These are phyloP conservation scores for Spea hammondii DNA, from an alignment of 2,797 vertebrate species.

Conservation along the genomic window DNA sequence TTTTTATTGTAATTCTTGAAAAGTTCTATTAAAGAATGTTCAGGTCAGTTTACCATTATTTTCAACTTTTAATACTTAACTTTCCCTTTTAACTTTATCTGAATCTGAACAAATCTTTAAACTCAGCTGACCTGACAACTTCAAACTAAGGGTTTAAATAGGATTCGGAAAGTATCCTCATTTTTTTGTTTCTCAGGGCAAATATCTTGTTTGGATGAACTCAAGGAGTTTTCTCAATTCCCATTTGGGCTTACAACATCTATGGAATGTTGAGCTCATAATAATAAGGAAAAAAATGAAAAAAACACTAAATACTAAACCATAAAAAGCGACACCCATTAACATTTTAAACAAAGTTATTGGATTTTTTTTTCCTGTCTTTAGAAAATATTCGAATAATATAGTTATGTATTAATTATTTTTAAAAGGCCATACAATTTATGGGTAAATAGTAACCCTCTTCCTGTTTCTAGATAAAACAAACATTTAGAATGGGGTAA, in stretches of 20 bases:
- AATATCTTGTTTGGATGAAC: background rate
- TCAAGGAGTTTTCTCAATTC: background rate
- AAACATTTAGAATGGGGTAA: too few relatives aligned
- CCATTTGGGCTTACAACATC: conserved; percentile 25
- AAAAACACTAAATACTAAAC: background rate
- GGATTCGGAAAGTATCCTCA: conserved; percentile 16
- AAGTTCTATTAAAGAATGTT: background rate
- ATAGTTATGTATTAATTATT: too few relatives aligned
- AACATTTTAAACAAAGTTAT: too few relatives aligned
- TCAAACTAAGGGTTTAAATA: conserved; percentile 37
- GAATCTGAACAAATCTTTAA: conserved; percentile 23
- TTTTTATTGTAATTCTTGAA: background rate
- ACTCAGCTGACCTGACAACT: conserved; percentile 30
- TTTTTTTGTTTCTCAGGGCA: conserved; percentile 5
- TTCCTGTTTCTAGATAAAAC: too few relatives aligned
- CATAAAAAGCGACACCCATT: too few relatives aligned
- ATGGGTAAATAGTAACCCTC: too few relatives aligned
- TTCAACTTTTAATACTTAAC: conserved; percentile 8
- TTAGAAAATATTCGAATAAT: too few relatives aligned
- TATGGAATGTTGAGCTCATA: background rate
- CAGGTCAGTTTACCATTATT: background rate
- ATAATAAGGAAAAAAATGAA: background rate
- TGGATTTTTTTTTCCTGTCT: too few relatives aligned
- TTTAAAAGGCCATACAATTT: too few relatives aligned
- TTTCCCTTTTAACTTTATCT: conserved; percentile 18